Evolutionary conservation across 2,888 invertebrate species (phyloP).

Genomic region (Carterocephalus palaemon): DNA sequence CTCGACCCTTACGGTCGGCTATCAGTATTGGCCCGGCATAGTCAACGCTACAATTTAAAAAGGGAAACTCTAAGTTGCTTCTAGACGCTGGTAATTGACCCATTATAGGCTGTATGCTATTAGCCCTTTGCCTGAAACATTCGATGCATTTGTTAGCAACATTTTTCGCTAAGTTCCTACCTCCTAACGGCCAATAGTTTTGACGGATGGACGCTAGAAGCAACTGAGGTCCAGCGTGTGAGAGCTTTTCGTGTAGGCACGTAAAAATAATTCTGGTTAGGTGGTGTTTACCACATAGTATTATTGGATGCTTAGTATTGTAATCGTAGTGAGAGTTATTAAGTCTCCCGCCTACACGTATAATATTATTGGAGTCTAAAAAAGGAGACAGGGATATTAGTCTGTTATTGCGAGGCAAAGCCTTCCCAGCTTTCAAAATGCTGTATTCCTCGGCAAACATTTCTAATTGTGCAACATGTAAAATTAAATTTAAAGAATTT

Average conservation of each 20-base stretch:
- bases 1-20: slow-evolving; percentile 29
- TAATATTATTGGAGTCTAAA: no score
- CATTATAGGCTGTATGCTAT: slow-evolving; percentile 17
- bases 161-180: slow-evolving; percentile 5
- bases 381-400: neutral
- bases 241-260: neutral
- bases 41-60: slow-evolving; percentile 12
- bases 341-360: slow-evolving; percentile 4
- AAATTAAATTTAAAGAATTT: no score
- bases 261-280: slow-evolving; percentile 10
- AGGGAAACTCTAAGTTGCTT: slow-evolving; percentile 10
- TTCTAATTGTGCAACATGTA: neutral
- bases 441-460: slow-evolving; percentile 1
- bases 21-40: slow-evolving; percentile 28
- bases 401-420: slow-evolving; percentile 3
- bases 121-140: neutral
- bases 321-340: slow-evolving; percentile 8
- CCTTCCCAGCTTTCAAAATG: slow-evolving; percentile 1
- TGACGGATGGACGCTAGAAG: slow-evolving; percentile 1
- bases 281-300: slow-evolving; percentile 14
- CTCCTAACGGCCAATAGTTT: slow-evolving; percentile 15
- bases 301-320: slow-evolving; percentile 7
- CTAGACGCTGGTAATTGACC: slow-evolving; percentile 7
- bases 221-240: slow-evolving; percentile 2
- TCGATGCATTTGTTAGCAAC: neutral